Conservation (phyloP, 2,888 invertebrate genomes). For the Agrenia bidenticulata region DNA sequence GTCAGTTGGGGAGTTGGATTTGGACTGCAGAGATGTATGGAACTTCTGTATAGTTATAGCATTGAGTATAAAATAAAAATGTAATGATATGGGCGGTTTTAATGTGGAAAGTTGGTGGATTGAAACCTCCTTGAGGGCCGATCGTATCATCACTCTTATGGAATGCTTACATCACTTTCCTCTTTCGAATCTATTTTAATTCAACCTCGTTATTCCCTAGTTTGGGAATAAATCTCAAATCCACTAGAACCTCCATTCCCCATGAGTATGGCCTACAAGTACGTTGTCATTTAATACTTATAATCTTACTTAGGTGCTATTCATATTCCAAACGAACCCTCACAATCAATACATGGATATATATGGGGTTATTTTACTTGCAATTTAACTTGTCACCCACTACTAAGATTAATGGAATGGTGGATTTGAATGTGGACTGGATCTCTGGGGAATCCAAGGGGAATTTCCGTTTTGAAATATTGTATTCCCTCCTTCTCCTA, state of each 20-base stretch:
- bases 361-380: constrained; percentile 8
- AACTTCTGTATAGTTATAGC: too few relatives aligned
- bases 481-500: too few relatives aligned
- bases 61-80: constrained; percentile 10
- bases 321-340: neutral
- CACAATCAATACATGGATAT: neutral
- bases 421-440: constrained; percentile 1
- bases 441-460: neutral
- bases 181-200: constrained; percentile 6
- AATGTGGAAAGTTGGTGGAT: constrained; percentile 17
- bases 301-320: too few relatives aligned
- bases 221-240: neutral
- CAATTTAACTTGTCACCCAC: constrained; percentile 29
- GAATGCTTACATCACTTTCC: neutral
- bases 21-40: constrained; percentile 15
- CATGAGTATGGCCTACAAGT: too few relatives aligned
- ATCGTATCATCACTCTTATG: constrained; percentile 10
- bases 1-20: neutral
- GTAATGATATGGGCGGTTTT: constrained; percentile 23
- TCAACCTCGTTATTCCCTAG: constrained; percentile 5
- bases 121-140: constrained; percentile 18
- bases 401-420: constrained; percentile 31
- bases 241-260: neutral
- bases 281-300: too few relatives aligned
- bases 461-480: too few relatives aligned